These are phyloP conservation scores for Hemistola chrysoprasaria DNA, from an alignment of 2,888 invertebrate species.

Conservation along the genomic window DNA sequence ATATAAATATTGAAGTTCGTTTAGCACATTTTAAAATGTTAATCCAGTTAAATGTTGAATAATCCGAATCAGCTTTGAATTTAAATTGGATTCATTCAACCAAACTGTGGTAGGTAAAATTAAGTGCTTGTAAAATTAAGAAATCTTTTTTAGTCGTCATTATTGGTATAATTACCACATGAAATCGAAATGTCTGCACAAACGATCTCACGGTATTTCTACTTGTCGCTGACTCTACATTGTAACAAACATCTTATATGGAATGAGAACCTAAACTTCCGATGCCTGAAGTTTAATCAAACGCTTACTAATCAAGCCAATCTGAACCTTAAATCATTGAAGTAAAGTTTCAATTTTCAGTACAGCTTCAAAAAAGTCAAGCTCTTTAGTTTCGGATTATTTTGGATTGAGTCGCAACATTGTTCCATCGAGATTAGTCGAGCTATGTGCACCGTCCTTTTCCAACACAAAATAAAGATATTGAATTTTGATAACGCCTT, in stretches of 20 bases:
- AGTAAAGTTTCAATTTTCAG: slow-evolving; percentile 30
- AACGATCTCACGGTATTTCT: slow-evolving; percentile 44
- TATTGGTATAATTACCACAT: slow-evolving; percentile 36
- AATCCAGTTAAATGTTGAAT: too few species aligned
- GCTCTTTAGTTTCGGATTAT: slow-evolving; percentile 41
- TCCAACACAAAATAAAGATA: slow-evolving; percentile 75
- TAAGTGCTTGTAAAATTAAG: slow-evolving; percentile 34
- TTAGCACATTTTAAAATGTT: too few species aligned
- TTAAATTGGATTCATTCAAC: neutral
- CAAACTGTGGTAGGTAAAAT: slow-evolving; percentile 53
- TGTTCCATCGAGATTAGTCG: slow-evolving; percentile 72
- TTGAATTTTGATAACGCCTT: slow-evolving; percentile 72
- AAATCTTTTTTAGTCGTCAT: slow-evolving; percentile 39
- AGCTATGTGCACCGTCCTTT: slow-evolving; percentile 66
- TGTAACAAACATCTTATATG: slow-evolving; percentile 56
- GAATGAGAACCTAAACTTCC: slow-evolving; percentile 38
- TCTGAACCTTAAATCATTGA: slow-evolving; percentile 30
- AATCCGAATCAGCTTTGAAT: too few species aligned
- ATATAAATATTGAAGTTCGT: too few species aligned
- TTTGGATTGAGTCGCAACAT: slow-evolving; percentile 72
- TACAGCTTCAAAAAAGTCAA: slow-evolving; percentile 24
- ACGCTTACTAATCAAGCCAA: slow-evolving; percentile 22
- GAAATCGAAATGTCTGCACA: slow-evolving; percentile 40
- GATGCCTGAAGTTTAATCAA: slow-evolving; percentile 21
- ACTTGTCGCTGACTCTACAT: slow-evolving; percentile 53